These are phyloP conservation scores for Lipophrys pholis DNA, from an alignment of 2,113 vertebrate genomes.

Conservation along the genomic window DNA sequence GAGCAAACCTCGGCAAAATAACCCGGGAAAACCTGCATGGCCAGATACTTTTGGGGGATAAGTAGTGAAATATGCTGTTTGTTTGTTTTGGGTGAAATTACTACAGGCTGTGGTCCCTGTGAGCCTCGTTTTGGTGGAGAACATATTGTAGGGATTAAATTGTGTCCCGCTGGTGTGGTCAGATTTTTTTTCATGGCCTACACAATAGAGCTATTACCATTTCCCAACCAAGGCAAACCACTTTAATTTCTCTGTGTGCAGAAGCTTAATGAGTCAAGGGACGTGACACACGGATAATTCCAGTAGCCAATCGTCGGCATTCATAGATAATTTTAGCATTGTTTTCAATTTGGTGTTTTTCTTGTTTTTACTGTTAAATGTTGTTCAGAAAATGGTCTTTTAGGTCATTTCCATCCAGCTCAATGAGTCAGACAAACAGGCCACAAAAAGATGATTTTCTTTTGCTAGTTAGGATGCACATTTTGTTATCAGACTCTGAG, in stretches of 20 bases:
- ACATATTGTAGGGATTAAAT: conserved; percentile 45
- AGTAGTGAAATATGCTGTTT: conserved; percentile 30
- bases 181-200: conserved; percentile 21
- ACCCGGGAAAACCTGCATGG: conserved; percentile 5
- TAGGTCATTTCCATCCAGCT: conserved; percentile 19
- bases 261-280: conserved; percentile 52
- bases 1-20: conserved; percentile 8
- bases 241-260: conserved; percentile 38
- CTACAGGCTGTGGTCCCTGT: conserved; percentile 29
- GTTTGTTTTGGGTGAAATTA: conserved; percentile 42
- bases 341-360: conserved; percentile 26
- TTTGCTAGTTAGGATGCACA: too few relatives aligned
- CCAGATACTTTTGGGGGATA: conserved; percentile 8
- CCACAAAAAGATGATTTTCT: too few relatives aligned
- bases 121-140: conserved; percentile 37
- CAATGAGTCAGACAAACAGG: conserved; percentile 18
- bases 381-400: conserved; percentile 14
- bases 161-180: conserved; percentile 21
- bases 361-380: conserved; percentile 36
- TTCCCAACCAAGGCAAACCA: conserved; percentile 37
- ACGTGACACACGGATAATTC: conserved; percentile 50
- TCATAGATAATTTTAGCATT: conserved; percentile 34
- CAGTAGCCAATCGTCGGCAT: conserved; percentile 48
- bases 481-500: too few relatives aligned
- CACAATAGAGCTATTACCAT: conserved; percentile 47